phyloP scores from a whole-genome alignment of 2,113 vertebrate species.

The Gasterosteus aculeatus region DNA sequence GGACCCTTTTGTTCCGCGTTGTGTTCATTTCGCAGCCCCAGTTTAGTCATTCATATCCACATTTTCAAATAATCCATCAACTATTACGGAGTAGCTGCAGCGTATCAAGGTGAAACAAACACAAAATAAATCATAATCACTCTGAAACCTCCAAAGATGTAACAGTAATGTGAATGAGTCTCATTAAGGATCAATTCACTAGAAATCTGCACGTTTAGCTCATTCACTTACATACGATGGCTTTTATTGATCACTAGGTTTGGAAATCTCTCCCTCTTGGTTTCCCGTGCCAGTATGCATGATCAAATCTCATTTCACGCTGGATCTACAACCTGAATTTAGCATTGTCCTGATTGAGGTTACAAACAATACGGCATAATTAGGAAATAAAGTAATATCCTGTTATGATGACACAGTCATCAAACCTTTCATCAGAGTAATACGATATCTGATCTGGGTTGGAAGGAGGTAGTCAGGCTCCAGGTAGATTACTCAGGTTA shows the following conservation, averaged over 20 bases:
- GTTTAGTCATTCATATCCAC: slow-evolving; percentile 32
- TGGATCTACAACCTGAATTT: slow-evolving; percentile 31
- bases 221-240: slow-evolving; percentile 66
- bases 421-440: slow-evolving; percentile 60
- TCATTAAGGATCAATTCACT: slow-evolving; percentile 74
- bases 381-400: slow-evolving; percentile 62
- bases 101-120: slow-evolving; percentile 25
- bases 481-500: slow-evolving; percentile 71
- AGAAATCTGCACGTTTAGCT: slow-evolving; percentile 74
- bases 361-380: slow-evolving; percentile 40
- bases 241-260: slow-evolving; percentile 79
- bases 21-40: slow-evolving; percentile 58
- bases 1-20: neutral
- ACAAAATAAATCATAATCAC: slow-evolving; percentile 55
- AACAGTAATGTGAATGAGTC: slow-evolving; percentile 65
- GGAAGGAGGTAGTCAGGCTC: slow-evolving; percentile 40
- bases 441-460: slow-evolving; percentile 53
- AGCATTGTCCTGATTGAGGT: slow-evolving; percentile 24
- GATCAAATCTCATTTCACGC: slow-evolving; percentile 25
- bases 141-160: slow-evolving; percentile 44
- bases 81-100: slow-evolving; percentile 17
- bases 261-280: slow-evolving; percentile 52
- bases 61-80: slow-evolving; percentile 44
- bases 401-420: slow-evolving; percentile 46
- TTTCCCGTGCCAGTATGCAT: slow-evolving; percentile 47